phyloP scores from a whole-genome alignment of 2,113 vertebrate genomes.

The Callipepla squamata region DNA sequence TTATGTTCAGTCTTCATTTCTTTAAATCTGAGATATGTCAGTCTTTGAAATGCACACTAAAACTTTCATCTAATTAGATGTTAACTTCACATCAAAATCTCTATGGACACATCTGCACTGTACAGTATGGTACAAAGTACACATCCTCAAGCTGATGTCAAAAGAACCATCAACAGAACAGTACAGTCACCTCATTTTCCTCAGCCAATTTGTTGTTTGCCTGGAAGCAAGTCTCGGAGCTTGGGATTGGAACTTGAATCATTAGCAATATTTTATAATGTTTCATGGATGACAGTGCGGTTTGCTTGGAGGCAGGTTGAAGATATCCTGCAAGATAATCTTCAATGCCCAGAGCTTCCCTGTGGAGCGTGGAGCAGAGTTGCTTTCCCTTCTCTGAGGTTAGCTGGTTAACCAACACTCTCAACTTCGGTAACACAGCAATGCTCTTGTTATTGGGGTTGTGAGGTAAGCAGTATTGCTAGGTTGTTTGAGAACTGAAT shows the following conservation, averaged over 20 bases:
- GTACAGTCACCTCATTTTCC: not conserved
- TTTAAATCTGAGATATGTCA: not conserved
- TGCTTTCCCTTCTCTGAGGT: not conserved
- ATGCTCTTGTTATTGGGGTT: not conserved
- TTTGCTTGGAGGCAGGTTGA: not conserved
- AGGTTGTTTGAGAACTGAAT: not conserved
- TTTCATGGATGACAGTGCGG: rapidly evolving
- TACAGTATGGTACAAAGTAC: not conserved
- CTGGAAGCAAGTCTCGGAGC: not conserved
- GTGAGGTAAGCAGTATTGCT: not conserved
- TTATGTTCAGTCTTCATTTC: not conserved
- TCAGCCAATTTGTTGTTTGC: not conserved
- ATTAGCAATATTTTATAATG: not conserved
- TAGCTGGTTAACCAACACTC: not conserved
- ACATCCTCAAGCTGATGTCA: not conserved
- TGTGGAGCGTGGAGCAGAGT: not conserved
- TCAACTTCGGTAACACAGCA: not conserved
- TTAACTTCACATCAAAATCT: not conserved
- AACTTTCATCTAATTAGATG: not conserved
- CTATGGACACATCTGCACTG: not conserved
- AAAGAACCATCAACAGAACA: not conserved
- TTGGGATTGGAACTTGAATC: not conserved
- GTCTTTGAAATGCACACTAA: not conserved
- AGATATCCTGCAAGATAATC: not conserved
- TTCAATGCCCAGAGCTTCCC: not conserved